Evolutionary conservation across 2,888 invertebrate genomes (phyloP), one percentile per base, ranked within the genome.

Genomic region (Macaria notata): DNA sequence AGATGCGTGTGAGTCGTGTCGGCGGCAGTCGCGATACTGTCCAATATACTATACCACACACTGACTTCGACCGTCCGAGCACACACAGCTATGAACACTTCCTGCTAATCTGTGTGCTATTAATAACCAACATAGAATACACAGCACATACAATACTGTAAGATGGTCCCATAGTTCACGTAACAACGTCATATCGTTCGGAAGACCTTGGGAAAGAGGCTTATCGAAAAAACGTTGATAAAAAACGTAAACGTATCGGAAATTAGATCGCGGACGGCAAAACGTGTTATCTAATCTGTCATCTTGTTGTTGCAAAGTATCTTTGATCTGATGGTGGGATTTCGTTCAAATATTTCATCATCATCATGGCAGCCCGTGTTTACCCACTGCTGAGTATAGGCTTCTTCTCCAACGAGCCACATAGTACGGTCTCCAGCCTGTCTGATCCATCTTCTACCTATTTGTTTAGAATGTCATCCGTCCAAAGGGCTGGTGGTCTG

Each of bases 41-140:
- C 19, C 19, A 19, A 19, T n/a, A 0, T 0, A n/a, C 9, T 30
- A 19, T 4, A 4, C 5, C 3, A 3, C n/a, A 38, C 39, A 52
- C 44, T 51, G 43, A 19, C 39, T 7, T 19, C 9, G 9, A 9
- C 0, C 38, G 38, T 8, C 6, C 44, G 38, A 29, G 49, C n/a
- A 9, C 36, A 39, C 38, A 19, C 4, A 33, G 33, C 44, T 41
- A n/a, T 33, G 9, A 3, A 36, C 9, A 45, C 56, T 52, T 52
- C 48, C 49, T 52, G n/a, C 8, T 57, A 52, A 48, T 45, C 56
- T 52, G 52, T 57, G 48, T n/a, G 5, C 48, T 57, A 57, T 49
- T 57, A 52, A 42, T 57, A 52, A 29, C 45, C 29, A 6, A 30
- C 52, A 49, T 48, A 57, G 52, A 31, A 29, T 9, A 29, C 3